A percentile compares a stretch with the other conserved stretches of the same genome.
These are phyloP conservation scores for Steinernema scapterisci DNA, from an alignment of 2,888 invertebrate species.

Conservation along the genomic window DNA sequence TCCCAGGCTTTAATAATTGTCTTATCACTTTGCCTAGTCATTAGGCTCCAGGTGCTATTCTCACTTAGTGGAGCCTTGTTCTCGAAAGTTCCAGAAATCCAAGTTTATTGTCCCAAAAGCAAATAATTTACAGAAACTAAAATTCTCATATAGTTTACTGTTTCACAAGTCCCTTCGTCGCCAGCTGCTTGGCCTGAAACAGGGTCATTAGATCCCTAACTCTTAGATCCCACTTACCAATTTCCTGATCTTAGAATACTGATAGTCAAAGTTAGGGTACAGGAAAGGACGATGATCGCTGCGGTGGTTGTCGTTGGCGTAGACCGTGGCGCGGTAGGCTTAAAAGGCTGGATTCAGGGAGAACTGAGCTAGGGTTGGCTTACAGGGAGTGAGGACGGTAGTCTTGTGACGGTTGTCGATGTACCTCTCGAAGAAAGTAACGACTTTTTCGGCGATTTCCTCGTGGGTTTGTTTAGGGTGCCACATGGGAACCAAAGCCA, in stretches of 20 bases:
- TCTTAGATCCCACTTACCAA: slow-evolving; percentile 38
- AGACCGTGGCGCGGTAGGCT: slow-evolving; percentile 89
- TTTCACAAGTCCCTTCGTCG: neutral
- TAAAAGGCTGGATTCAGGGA: neutral
- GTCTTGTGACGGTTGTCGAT: slow-evolving; percentile 98
- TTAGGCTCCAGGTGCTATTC: too few relatives aligned
- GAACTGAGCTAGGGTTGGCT: too few relatives aligned
- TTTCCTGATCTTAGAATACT: slow-evolving; percentile 55
- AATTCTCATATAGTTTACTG: neutral
- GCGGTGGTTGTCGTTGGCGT: slow-evolving; percentile 91
- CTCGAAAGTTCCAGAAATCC: too few relatives aligned
- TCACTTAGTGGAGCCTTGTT: too few relatives aligned
- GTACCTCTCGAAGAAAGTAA: slow-evolving; percentile 88
- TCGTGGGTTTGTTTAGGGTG: slow-evolving; percentile 66
- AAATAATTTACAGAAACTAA: neutral
- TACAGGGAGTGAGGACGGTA: slow-evolving; percentile 86
- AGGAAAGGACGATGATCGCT: slow-evolving; percentile 91
- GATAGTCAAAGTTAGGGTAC: slow-evolving; percentile 72
- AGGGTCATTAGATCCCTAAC: neutral
- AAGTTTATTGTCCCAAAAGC: too few relatives aligned
- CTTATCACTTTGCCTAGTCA: too few relatives aligned
- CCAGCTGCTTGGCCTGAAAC: slow-evolving; percentile 26
- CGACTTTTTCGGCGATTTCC: slow-evolving; percentile 87
- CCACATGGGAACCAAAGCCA: slow-evolving; percentile 86
- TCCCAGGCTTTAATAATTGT: too few relatives aligned